Conservation (phyloP, 2,888 invertebrate genomes). For the Automeris io region DNA sequence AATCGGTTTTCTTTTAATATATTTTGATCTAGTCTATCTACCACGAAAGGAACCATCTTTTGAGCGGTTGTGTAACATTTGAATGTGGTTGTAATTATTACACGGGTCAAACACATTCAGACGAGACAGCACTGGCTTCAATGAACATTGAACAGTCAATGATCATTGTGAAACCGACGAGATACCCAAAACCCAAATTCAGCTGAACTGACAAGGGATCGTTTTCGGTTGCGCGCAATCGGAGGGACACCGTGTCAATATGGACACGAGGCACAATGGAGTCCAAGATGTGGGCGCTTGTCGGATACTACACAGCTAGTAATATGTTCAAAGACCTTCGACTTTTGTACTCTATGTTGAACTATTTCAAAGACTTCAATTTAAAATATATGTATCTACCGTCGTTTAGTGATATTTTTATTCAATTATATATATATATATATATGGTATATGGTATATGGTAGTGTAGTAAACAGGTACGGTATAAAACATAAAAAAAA, state of each 20-base stretch:
- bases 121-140: constrained; percentile 10
- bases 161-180: constrained; percentile 29
- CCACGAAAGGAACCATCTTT: no score
- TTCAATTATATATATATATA: no score
- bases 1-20: no score
- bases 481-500: no score
- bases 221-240: constrained; percentile 50
- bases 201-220: constrained; percentile 58
- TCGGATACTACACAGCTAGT: constrained; percentile 45
- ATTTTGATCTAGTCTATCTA: no score
- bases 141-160: constrained; percentile 19
- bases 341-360: constrained; percentile 21
- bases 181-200: constrained; percentile 44
- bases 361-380: background rate
- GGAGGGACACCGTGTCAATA: constrained; percentile 66
- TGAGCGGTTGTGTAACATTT: no score
- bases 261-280: constrained; percentile 54
- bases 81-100: constrained; percentile 13
- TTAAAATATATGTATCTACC: background rate
- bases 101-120: constrained; percentile 6
- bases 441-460: no score
- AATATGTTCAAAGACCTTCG: constrained; percentile 51
- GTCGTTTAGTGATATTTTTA: no score
- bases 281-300: constrained; percentile 50
- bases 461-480: no score